These are phyloP conservation scores for rabbit (Oryctolagus cuniculus) DNA, from an alignment of 2,113 vertebrate species.

Conservation along the genomic window DNA sequence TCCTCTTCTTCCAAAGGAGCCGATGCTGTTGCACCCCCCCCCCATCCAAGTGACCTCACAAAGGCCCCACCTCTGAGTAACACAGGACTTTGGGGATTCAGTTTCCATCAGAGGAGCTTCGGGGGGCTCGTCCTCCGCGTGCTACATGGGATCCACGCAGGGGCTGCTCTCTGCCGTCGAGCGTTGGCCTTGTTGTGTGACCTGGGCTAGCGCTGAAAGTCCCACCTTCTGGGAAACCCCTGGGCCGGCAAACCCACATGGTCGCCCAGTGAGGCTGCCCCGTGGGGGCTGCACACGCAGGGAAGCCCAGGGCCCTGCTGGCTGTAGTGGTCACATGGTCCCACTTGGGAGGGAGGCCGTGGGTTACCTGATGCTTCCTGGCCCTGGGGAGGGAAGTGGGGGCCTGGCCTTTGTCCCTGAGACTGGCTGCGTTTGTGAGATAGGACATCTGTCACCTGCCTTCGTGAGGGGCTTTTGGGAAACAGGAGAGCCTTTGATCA, in stretches of 20 bases:
- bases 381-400: not conserved
- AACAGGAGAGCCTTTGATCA: not conserved
- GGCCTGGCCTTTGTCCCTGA: not conserved
- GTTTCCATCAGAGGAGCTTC: too few relatives aligned
- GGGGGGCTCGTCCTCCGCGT: fast-evolving
- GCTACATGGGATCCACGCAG: fast-evolving
- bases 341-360: not conserved
- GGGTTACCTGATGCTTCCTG: not conserved
- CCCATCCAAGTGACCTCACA: too few relatives aligned
- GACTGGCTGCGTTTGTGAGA: not conserved
- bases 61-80: too few relatives aligned
- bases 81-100: too few relatives aligned
- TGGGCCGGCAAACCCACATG: not conserved
- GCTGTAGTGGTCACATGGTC: too few relatives aligned
- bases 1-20: too few relatives aligned
- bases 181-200: fast-evolving
- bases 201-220: not conserved
- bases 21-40: too few relatives aligned
- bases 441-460: fast-evolving
- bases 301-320: too few relatives aligned
- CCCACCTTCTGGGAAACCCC: not conserved
- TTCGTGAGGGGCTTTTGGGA: not conserved
- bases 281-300: too few relatives aligned
- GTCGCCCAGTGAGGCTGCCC: not conserved
- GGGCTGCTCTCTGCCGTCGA: not conserved